Evolutionary conservation across 2,113 vertebrate genomes (phyloP), one percentile per base, ranked within the genome.

Genomic region (Galbula dea): DNA sequence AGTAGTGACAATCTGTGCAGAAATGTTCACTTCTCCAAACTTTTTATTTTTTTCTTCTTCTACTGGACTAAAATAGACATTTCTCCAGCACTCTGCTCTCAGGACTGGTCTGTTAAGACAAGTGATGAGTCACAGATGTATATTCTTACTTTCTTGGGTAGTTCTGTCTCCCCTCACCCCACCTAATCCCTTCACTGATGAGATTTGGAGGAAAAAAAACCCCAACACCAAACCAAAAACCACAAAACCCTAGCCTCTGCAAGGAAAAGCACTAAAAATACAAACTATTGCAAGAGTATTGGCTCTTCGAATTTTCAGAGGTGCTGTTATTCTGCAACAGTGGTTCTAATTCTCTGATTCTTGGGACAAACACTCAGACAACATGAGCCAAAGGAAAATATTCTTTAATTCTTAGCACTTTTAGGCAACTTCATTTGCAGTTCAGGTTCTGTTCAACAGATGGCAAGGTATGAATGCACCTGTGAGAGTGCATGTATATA

Each of bases 1-100:
- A 95, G 93, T 96, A 95, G 95, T 94, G 95, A 96, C 95, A 97
- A 96, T 96, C 94, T 96, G 95, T 95, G 95, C 95, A 96, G 93
- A 96, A 96, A 94, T 92, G 91, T 96, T 94, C 95, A 89, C 94
- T 97, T 95, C 90, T 94, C 87, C 87, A 95, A 96, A 95, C 82
- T 93, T 93, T 90, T 92, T 95, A n/a, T 94, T 66, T 85, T 61
- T 75, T 88, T 52, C 22, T 49, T 23, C 23, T 23, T 58, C 41
- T 80, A 32, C 69, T 94, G 87, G 74, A 94, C 85, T 92, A 91
- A 95, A 95, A 96, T 96, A 96, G 89, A 95, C 63, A 94, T 94
- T 92, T 89, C 93, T 90, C 49, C 87, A 96, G 87, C 93, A 94
- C 78, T 89, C 94, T 93, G 95, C 94, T 95, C 94, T 92, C 87